phyloP scores from a whole-genome alignment of 2,113 vertebrate genomes.

The Lepisosteus osseus region DNA sequence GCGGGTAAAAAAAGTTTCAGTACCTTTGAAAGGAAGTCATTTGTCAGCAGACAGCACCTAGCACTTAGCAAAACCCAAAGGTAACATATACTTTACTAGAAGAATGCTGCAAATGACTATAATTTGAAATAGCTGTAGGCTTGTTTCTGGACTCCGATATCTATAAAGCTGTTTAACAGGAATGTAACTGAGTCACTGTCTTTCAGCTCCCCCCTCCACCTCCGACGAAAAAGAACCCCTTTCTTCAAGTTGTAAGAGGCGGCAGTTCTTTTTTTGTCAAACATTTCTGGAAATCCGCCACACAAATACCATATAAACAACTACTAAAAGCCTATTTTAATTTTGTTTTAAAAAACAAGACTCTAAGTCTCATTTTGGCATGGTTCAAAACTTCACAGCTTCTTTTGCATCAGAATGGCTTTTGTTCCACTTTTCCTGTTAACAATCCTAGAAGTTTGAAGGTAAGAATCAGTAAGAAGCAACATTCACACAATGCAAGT shows the following conservation, averaged over 20 bases:
- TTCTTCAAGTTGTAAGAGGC: neutral
- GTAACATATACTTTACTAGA: slow-evolving; percentile 63
- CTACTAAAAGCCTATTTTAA: neutral
- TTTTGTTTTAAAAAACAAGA: neutral
- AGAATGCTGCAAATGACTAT: slow-evolving; percentile 71
- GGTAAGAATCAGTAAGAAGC: too few species aligned
- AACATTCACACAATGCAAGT: too few species aligned
- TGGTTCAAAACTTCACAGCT: too few species aligned
- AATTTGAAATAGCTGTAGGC: slow-evolving; percentile 60
- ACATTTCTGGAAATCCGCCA: neutral
- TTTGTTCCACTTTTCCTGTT: too few species aligned
- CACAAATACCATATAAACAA: neutral
- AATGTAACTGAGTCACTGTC: slow-evolving; percentile 59
- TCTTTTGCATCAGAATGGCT: too few species aligned
- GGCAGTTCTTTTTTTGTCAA: neutral
- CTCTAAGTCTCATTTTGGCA: too few species aligned
- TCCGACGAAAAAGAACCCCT: slow-evolving; percentile 4
- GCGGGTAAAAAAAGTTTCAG: slow-evolving; percentile 8
- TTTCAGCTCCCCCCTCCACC: slow-evolving; percentile 24
- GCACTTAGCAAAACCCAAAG: slow-evolving; percentile 54
- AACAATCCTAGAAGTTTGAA: too few species aligned
- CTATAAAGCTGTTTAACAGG: slow-evolving; percentile 62
- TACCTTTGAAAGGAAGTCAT: slow-evolving; percentile 70
- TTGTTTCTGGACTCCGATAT: slow-evolving; percentile 48
- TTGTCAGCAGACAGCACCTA: slow-evolving; percentile 67